Conservation (phyloP, 2,888 invertebrate species). For the Campoplex capitator region DNA sequence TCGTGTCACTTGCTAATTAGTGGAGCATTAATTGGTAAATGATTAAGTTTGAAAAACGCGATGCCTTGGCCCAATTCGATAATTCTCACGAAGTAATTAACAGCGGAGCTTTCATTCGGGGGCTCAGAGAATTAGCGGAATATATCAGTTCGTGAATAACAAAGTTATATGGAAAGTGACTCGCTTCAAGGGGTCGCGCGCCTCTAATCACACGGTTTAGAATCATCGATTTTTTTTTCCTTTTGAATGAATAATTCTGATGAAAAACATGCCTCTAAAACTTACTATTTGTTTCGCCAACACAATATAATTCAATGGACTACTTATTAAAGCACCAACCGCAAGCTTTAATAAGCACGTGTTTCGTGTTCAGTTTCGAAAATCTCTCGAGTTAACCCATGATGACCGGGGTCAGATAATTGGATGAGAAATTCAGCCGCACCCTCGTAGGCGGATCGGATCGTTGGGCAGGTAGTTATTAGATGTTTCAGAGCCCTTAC, state of each 20-base stretch:
- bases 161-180: background rate
- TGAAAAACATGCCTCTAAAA: background rate
- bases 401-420: constrained; percentile 9
- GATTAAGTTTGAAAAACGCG: background rate
- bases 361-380: background rate
- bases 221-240: background rate
- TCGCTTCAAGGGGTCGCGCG: background rate
- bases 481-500: constrained; percentile 11
- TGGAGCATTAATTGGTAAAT: background rate
- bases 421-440: constrained; percentile 10
- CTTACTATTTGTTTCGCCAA: background rate
- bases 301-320: background rate
- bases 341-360: background rate
- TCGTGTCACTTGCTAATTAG: background rate
- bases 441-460: background rate
- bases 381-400: background rate
- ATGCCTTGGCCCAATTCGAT: background rate
- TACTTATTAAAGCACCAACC: no score
- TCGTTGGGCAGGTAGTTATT: constrained; percentile 16
- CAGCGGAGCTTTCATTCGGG: background rate
- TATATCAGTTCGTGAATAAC: background rate
- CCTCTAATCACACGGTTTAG: background rate
- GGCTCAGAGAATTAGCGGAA: background rate
- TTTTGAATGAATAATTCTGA: background rate
- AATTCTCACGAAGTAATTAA: background rate